Conservation (phyloP, 2,888 invertebrate genomes). For the Tenthredo distinguenda region DNA sequence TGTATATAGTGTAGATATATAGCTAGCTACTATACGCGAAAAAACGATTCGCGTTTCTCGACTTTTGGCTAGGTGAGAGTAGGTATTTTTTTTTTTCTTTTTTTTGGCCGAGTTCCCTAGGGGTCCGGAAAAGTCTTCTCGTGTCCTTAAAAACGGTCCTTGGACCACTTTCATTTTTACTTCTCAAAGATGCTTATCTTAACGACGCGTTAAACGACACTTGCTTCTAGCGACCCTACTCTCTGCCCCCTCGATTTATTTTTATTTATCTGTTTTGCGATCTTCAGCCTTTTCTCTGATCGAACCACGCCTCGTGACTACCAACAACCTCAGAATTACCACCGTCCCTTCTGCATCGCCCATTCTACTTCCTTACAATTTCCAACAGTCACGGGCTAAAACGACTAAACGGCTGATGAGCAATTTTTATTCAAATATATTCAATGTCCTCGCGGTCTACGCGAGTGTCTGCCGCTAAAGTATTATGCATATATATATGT, state of each 20-base stretch:
- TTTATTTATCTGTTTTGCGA: constrained; percentile 45
- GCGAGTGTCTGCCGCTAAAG: constrained; percentile 19
- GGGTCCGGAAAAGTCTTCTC: constrained; percentile 27
- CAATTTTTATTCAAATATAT: constrained; percentile 46
- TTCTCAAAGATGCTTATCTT: constrained; percentile 49
- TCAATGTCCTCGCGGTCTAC: constrained; percentile 19
- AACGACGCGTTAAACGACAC: constrained; percentile 49
- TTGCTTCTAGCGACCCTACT: constrained; percentile 46
- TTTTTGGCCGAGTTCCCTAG: neutral
- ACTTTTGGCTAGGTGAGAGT: constrained; percentile 22
- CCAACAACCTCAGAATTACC: constrained; percentile 41
- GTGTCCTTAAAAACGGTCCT: constrained; percentile 47
- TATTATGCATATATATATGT: constrained; percentile 8
- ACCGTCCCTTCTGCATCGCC: neutral
- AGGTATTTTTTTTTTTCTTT: neutral
- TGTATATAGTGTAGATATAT: neutral
- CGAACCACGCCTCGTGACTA: constrained; percentile 41
- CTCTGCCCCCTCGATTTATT: constrained; percentile 46
- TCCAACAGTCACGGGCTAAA: constrained; percentile 6
- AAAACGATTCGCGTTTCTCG: neutral
- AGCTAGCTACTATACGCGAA: neutral
- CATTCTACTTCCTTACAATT: constrained; percentile 37
- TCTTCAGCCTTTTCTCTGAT: constrained; percentile 45
- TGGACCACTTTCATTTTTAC: constrained; percentile 49
- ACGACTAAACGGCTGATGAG: constrained; percentile 38